Base-by-base conservation (phyloP, 2,113 vertebrate genomes). In the Aegithalos caudatus region DNA sequence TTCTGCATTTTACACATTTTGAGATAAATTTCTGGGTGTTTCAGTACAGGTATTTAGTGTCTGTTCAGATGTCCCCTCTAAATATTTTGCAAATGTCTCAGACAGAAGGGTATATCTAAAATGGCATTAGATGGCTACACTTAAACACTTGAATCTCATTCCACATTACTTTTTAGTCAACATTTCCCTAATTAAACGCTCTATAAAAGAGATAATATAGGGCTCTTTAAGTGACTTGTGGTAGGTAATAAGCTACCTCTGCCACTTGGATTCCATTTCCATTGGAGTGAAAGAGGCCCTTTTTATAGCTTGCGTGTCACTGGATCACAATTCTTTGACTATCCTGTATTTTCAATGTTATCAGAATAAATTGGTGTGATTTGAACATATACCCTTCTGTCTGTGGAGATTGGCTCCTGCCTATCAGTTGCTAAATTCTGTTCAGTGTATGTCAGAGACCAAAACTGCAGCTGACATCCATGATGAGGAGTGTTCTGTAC, bases 391-490 rank as follows among this genome's bases (percentile, higher is more conserved):
- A 67, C 69, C 17, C 54, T 83, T 88, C 45, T 91, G 70, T 56
- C 42, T 6, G 5, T 12, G 1, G 60, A 94, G 82, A 90, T 47
- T 94, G 88, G 56, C 93, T 94, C 81, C 64, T 90, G 50, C 54
- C 84, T 97, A 95, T 97, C 95, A 95, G 92, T 92, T 97, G 94
- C 82, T 95, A 95, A 93, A 97, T 97, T 97, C 97, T 97, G 72
- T 80, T 73, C 3, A 0, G 37, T 25, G 29, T 96, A 48, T 7
- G 58, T 97, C 92, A 97, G 77, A 94, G 87, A 54, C 81, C 57
- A 91, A 78, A 96, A 92, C 40, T 77, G 42, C 90, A 95, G 56
- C 74, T 95, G 94, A 85, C 45, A 20, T 35, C 33, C 66, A 35
- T 5, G 7, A 56, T n/a, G 73, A 88, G 33, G 38, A 90, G 27